Evolutionary conservation across 2,113 vertebrate species (phyloP).

Genomic region (Ariopsis seemanni): DNA sequence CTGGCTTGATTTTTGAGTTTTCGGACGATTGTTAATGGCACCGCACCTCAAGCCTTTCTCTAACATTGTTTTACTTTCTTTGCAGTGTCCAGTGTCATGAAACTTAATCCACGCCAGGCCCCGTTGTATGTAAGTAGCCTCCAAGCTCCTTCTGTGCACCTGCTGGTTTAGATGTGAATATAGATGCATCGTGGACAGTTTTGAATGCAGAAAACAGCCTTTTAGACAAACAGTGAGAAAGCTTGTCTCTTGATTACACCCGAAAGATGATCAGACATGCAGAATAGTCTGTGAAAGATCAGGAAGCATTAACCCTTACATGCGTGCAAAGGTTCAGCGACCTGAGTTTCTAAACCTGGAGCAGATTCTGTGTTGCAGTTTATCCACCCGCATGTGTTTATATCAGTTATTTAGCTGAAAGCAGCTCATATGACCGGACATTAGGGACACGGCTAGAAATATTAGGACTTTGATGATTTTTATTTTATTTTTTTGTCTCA

Average conservation of each 20-base stretch:
- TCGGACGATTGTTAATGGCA: not conserved
- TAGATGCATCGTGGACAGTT: not conserved
- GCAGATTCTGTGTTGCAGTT: not conserved
- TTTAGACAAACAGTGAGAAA: not conserved
- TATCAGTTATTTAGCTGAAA: not conserved
- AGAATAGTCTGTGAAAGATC: not conserved
- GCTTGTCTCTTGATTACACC: not conserved
- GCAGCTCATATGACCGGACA: not conserved
- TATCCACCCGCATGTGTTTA: not conserved
- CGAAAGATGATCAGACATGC: not conserved
- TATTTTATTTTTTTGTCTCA: not conserved
- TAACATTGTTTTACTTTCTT: conserved; percentile 56
- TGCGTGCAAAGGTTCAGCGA: not conserved
- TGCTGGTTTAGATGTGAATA: conserved; percentile 10
- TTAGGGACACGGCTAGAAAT: not conserved
- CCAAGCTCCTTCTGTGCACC: not conserved
- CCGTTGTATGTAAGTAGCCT: conserved; percentile 91
- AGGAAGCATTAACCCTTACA: not conserved
- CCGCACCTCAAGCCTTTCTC: not conserved
- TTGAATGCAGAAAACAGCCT: not conserved
- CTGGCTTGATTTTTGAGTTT: not conserved
- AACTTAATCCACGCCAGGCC: conserved; percentile 97
- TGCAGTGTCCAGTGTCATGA: conserved; percentile 93
- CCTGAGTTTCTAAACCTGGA: not conserved
- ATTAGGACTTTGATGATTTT: not conserved